phyloP scores from a whole-genome alignment of 1,140 invertebrate genomes.

The Drosophila chauvacae region DNA sequence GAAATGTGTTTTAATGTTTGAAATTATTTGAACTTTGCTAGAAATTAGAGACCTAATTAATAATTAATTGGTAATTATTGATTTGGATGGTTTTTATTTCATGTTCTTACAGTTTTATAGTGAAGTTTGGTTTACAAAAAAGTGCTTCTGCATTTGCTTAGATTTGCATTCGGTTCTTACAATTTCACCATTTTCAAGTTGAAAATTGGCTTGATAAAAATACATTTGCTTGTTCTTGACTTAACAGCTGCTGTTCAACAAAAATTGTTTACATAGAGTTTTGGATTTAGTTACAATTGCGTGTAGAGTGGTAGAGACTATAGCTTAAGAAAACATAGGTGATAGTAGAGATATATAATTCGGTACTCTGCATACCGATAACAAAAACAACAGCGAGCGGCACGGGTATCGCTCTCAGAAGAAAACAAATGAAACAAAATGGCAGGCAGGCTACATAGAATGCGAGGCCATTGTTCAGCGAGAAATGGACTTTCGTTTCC shows the following conservation, averaged over 20 bases:
- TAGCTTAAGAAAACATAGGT: constrained; percentile 58
- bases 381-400: constrained; percentile 68
- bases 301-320: constrained; percentile 40
- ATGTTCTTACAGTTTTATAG: constrained; percentile 67
- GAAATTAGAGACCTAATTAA: constrained; percentile 49
- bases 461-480: constrained; percentile 72
- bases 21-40: constrained; percentile 42
- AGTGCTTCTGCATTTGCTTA: constrained; percentile 10
- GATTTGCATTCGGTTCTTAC: constrained; percentile 31
- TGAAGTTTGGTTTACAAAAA: constrained; percentile 61
- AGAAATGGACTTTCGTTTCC: constrained; percentile 49
- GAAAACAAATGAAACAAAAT: constrained; percentile 56
- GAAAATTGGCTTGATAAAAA: constrained; percentile 60
- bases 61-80: neutral
- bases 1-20: constrained; percentile 34
- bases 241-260: constrained; percentile 80
- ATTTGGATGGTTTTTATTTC: constrained; percentile 58
- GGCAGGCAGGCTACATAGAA: constrained; percentile 50
- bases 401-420: constrained; percentile 44
- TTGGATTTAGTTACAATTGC: constrained; percentile 55
- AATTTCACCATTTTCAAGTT: constrained; percentile 34
- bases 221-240: constrained; percentile 58
- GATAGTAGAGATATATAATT: constrained; percentile 60
- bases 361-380: constrained; percentile 69
- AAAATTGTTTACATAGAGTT: constrained; percentile 60